Evolutionary conservation across 2,888 invertebrate genomes (phyloP), one percentile per base, ranked within the genome.

Genomic region (Gerris lacustris): DNA sequence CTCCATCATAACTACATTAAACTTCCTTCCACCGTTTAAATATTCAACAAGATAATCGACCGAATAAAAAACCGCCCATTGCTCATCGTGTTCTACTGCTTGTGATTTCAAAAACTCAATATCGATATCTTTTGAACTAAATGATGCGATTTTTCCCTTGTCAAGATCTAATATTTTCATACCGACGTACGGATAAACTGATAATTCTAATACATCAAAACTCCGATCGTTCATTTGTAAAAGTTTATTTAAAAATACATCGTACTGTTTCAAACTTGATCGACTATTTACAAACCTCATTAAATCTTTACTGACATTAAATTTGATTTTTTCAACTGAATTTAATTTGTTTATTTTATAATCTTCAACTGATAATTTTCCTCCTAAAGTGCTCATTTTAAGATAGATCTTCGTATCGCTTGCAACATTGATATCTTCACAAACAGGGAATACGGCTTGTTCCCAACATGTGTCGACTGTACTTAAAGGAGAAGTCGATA

Each of bases 401-500:
- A 17, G 44, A 18, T 43, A 17, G 9, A 69, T 31, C 6, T 31
- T 31, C n/a, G 64, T 43, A 31, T 66, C 31, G 6, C 63, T 64
- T n/a, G 15, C 66, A n/a, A 67, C 44, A n/a, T 70, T 45, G 15
- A 11, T 6, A 18, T 68, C n/a, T 74, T 82, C 77, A 68, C 82
- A 80, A 72, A 86, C 80, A 79, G 85, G 87, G 78, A 88, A 89
- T 63, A 92, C 82, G 6, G 89, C 90, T 78, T 90, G 89, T 78
- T 92, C 90, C 92, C 92, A 92, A 66, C 75, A 75, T n/a, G 72
- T 68, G 18, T 64, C 64, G 17, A 18, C 9, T 31, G 11, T 9
- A 44, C 73, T 73, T 15, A 72, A 68, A 5, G 77, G 76, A 5
- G 76, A 74, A 45, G 77, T 75, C 67, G 86, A 86, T 63, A 91